Evolutionary conservation across 92 coral and sea anemone species (phyloP), one percentile per base, ranked within the genome.

Genomic region (Metridium senile): DNA sequence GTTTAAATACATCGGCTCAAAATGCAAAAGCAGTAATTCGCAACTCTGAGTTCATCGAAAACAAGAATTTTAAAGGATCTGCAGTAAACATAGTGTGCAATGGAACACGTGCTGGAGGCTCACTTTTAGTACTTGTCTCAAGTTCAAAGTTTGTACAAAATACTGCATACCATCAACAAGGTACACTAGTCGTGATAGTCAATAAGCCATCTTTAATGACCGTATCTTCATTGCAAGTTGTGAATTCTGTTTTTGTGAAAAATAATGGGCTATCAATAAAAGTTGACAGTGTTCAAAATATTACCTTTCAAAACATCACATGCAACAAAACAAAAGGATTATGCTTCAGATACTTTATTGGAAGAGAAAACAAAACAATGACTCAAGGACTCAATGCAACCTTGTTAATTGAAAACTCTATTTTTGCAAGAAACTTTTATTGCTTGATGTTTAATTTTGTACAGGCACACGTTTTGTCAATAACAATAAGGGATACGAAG

Each of bases 301-400:
- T 64, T 13, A 16, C 45, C 7, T n/a, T 75, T 9, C n/a, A 22
- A 20, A 75, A 75, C 27, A 9, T 75, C 3, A 35, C 70, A n/a
- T 75, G 71, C 62, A 62, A 45, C 21, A 19, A 45, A 46, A 75
- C 71, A 3, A 62, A 75, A 62, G 80, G 80, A 13, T 21, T 26
- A 17, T 62, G 80, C 62, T 75, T 30, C 47, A 10, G 11, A 1
- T 49, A 33, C 22, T 73, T 21, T 22, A n/a, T 73, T 0, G 78
- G 53, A 33, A 58, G 69, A 31, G 69, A 63, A 28, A 1, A 26
- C 11, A 2, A 63, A 4, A 63, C 1, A 11, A 29, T 11, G 26
- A 33, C 54, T 0, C 34, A 58, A 1, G 80, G 59, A 21, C 26
- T 27, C 19, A 62, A 75, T 64, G 71, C 71, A 32, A 25, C 71